Percentiles rank a stretch among this genome's conserved stretches.
Conservation (phyloP, 2,113 vertebrate genomes). For the Euleptes europaea region DNA sequence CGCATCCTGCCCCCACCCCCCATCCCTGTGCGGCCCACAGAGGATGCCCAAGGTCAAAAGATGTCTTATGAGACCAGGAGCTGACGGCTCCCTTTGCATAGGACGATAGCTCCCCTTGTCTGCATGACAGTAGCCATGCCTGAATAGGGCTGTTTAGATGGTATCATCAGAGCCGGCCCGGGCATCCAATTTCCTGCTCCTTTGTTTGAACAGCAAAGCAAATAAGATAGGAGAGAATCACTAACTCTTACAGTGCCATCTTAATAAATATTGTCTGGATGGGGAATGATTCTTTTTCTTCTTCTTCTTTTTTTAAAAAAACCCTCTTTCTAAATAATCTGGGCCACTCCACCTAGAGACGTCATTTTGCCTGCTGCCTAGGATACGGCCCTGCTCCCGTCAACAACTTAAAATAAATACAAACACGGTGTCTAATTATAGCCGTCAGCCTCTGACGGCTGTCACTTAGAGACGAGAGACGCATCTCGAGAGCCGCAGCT, state of each 20-base stretch:
- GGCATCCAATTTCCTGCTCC: neutral
- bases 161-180: neutral
- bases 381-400: neutral
- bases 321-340: neutral
- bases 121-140: neutral
- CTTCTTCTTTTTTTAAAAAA: too few species aligned
- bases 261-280: neutral
- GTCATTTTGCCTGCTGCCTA: neutral
- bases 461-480: too few species aligned
- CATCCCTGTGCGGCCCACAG: too few species aligned
- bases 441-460: neutral
- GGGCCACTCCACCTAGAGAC: neutral
- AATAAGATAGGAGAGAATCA: neutral
- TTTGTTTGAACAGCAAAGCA: conserved; percentile 4
- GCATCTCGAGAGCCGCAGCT: too few species aligned
- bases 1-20: too few species aligned
- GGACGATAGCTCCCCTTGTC: neutral
- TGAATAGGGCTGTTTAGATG: neutral
- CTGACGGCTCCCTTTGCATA: too few species aligned
- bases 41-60: too few species aligned
- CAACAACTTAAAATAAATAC: neutral
- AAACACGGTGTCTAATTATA: neutral
- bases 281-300: neutral
- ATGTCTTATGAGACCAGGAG: too few species aligned
- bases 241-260: neutral